Base-by-base conservation (phyloP, 2,888 invertebrate genomes). In the Agrilus biguttatus region DNA sequence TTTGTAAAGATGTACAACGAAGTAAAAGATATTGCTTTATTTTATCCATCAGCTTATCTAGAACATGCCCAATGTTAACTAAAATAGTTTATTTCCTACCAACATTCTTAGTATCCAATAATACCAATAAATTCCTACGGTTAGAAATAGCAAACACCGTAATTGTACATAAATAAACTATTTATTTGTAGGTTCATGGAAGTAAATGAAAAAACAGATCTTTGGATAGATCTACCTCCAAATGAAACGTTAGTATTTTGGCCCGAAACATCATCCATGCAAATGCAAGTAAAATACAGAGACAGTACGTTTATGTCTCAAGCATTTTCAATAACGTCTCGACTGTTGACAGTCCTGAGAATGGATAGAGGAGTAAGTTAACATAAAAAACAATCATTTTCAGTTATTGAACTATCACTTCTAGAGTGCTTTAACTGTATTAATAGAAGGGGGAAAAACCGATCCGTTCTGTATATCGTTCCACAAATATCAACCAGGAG, bases 221-320 rank as follows among this genome's bases (percentile, higher is more conserved):
- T 88, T 8, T 88, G 87, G 88, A 74, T 81, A 40, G 87, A 87
- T 65, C 66, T 87, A 14, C 66, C 73, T 1, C 77, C 82, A 0
- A 72, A 73, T 46, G 80, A 83, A 63, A 81, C 79, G 52, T 65
- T 77, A 13, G 73, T 84, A 7, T 87, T 84, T 64, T 88, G 86
- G 86, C 88, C 87, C 0, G 81, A 80, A 54, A 86, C 86, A 0
- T 79, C 82, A 47, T 79, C 81, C 1, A 81, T 84, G 80, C 75
- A 74, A 51, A 82, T 88, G 81, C 81, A 80, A 54, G 80, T 85
- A 52, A 85, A 86, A 64, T 80, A 78, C 61, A 68, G 81, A 41
- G 83, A 84, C 54, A 84, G 85, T 45, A 78, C 78, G 45, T 67
- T 82, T 4, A 77, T 78, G 1, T 87, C 87, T 0, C 85, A 85